phyloP scores from a whole-genome alignment of 2,113 vertebrate species.

The Hippocampus guttulatus region DNA sequence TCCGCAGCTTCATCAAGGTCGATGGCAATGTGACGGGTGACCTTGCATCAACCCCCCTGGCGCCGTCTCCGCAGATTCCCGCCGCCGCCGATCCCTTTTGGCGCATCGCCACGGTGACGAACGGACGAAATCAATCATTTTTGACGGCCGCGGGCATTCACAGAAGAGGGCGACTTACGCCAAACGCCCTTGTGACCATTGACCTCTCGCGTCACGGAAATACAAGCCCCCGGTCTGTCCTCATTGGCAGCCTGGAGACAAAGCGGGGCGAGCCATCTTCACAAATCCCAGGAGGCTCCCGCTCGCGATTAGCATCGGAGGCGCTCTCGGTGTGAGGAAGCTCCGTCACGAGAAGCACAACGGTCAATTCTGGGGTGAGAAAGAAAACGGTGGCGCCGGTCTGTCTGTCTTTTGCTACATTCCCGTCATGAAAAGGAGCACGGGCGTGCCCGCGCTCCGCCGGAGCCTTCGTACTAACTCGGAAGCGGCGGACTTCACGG shows the following conservation, averaged over 20 bases:
- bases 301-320: background rate
- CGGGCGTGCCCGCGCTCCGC: slow-evolving; percentile 19
- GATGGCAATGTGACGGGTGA: slow-evolving; percentile 12
- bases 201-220: background rate
- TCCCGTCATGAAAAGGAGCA: slow-evolving; percentile 17
- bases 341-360: no score
- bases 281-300: background rate
- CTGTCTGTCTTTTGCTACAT: slow-evolving; percentile 12
- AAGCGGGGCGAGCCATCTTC: background rate
- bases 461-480: slow-evolving; percentile 6
- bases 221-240: background rate
- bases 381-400: background rate
- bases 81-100: slow-evolving; percentile 1
- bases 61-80: slow-evolving; percentile 14
- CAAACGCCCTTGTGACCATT: background rate
- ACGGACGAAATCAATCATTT: background rate
- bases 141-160: background rate
- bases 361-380: no score
- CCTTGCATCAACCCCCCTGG: slow-evolving; percentile 30
- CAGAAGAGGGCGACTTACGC: background rate
- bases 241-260: background rate
- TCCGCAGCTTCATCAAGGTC: slow-evolving; percentile 5
- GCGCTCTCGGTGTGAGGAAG: no score
- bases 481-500: slow-evolving; percentile 16
- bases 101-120: slow-evolving; percentile 6